Conservation (phyloP, 37 sponge, comb jelly and placozoan species). For the Hexactinellida sp. region DNA sequence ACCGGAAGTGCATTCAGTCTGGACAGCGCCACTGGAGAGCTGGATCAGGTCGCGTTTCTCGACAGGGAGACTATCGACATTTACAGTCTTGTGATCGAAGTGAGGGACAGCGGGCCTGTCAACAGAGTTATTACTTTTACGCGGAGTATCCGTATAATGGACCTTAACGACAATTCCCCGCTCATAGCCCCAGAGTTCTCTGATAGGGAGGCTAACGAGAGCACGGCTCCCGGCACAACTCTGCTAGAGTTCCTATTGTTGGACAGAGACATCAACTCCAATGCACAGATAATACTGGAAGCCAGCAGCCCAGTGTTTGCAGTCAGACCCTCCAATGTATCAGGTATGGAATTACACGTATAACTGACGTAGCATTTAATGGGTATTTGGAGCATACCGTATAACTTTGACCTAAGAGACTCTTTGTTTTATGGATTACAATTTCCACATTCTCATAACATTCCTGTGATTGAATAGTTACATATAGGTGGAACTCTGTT, state of each 20-base stretch:
- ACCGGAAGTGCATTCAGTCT: background rate
- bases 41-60: background rate
- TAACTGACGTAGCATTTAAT: too few species aligned
- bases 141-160: background rate
- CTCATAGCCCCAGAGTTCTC: background rate
- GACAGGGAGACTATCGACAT: background rate
- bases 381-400: too few species aligned
- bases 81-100: background rate
- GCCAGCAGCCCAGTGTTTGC: background rate
- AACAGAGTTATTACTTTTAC: background rate
- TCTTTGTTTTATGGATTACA: too few species aligned
- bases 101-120: background rate
- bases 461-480: too few species aligned
- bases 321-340: background rate
- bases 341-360: too few species aligned
- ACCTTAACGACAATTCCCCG: background rate
- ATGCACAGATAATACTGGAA: background rate
- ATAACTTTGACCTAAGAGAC: too few species aligned
- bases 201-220: background rate
- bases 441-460: too few species aligned
- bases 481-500: too few species aligned
- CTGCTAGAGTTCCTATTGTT: background rate
- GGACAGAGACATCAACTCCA: background rate
- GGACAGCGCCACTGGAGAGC: background rate
- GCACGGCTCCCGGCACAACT: background rate